Evolutionary conservation across 2,113 vertebrate genomes (phyloP).

Genomic region (Parus major): DNA sequence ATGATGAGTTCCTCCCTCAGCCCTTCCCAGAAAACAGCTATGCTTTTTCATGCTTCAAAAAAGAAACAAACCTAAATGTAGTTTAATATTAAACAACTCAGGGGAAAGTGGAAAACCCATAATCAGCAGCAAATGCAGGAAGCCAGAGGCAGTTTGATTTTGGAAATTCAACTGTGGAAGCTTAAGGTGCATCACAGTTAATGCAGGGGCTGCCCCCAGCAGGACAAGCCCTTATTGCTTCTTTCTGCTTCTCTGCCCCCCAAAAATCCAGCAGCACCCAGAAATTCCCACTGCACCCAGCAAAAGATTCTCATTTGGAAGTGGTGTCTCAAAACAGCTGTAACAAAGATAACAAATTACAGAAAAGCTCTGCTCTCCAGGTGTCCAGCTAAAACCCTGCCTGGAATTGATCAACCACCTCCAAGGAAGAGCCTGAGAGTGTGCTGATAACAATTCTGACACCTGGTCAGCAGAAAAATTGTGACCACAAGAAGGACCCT

Average conservation of each 20-base stretch:
- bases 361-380: background rate
- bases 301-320: background rate
- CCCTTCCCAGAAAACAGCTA: background rate
- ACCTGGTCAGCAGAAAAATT: background rate
- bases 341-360: background rate
- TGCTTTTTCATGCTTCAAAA: background rate
- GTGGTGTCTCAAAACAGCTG: too few species aligned
- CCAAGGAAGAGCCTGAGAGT: background rate
- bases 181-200: fast-evolving
- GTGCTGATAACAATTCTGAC: background rate
- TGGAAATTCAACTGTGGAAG: background rate
- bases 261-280: background rate
- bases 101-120: background rate
- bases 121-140: background rate
- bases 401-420: background rate
- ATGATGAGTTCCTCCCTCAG: background rate
- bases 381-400: background rate
- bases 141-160: background rate
- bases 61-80: background rate
- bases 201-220: background rate
- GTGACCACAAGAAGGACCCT: background rate
- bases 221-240: background rate
- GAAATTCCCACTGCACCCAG: background rate
- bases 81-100: background rate
- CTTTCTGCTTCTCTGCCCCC: background rate